Conservation (phyloP, 2,888 invertebrate species). For the Stegophylla sp. region DNA sequence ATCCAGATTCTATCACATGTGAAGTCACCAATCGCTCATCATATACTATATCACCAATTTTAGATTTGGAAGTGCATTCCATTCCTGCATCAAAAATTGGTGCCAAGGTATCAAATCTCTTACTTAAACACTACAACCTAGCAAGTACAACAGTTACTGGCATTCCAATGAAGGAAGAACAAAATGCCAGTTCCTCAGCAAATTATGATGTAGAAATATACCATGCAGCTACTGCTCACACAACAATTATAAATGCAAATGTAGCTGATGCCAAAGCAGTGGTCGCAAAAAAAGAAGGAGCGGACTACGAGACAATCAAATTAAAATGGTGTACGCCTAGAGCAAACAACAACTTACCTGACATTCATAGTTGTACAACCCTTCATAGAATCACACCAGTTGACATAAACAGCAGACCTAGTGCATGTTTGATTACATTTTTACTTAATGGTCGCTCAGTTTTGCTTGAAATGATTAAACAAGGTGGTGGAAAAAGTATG, state of each 20-base stretch:
- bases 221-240: conserved; percentile 85
- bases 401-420: conserved; percentile 94
- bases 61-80: conserved; percentile 82
- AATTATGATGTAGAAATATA: conserved; percentile 99
- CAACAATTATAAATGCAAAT: conserved; percentile 72
- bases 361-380: conserved; percentile 81
- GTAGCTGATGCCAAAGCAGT: conserved; percentile 72
- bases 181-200: conserved; percentile 95
- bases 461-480: conserved; percentile 81
- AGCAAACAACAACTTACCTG: conserved; percentile 77
- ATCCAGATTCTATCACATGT: conserved; percentile 70
- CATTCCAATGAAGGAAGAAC: conserved; percentile 99
- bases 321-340: conserved; percentile 97
- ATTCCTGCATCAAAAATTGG: conserved; percentile 77
- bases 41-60: conserved; percentile 73
- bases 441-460: conserved; percentile 92
- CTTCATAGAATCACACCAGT: conserved; percentile 93
- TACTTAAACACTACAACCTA: conserved; percentile 85
- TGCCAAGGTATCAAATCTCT: conserved; percentile 76
- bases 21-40: conserved; percentile 73
- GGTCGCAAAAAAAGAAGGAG: conserved; percentile 75
- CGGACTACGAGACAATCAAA: conserved; percentile 83
- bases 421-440: conserved; percentile 96
- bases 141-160: conserved; percentile 97
- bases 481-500: conserved; percentile 80